Percentiles rank a stretch among this genome's conserved stretches.
These are phyloP conservation scores for Mohoua ochrocephala DNA, from an alignment of 2,113 vertebrate genomes.

Conservation along the genomic window DNA sequence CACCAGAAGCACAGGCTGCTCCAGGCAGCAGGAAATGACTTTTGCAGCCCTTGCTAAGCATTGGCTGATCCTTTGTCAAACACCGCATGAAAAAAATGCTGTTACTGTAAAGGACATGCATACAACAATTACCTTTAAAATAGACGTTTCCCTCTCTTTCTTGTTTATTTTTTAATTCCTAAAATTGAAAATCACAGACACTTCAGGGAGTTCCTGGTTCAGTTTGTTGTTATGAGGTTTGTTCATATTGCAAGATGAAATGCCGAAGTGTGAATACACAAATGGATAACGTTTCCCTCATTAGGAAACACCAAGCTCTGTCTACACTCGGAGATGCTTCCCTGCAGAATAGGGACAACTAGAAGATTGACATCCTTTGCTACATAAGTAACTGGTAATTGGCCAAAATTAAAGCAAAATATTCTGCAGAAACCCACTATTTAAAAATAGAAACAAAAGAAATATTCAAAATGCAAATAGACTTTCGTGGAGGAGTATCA, in stretches of 20 bases:
- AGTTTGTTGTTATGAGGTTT: neutral
- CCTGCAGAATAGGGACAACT: neutral
- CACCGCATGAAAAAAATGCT: slow-evolving; percentile 19
- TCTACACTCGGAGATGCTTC: neutral
- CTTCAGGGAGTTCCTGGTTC: neutral
- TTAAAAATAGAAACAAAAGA: slow-evolving; percentile 14
- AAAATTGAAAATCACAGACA: neutral
- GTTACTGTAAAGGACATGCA: neutral
- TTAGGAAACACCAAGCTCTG: neutral
- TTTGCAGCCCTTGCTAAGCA: slow-evolving; percentile 6
- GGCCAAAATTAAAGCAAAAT: neutral
- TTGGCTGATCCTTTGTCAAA: slow-evolving; percentile 41
- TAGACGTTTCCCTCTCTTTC: neutral
- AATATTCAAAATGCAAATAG: neutral
- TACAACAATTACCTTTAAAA: neutral
- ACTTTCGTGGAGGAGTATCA: neutral
- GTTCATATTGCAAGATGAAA: neutral
- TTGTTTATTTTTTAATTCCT: neutral
- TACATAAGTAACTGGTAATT: neutral
- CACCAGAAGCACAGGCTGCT: slow-evolving; percentile 8
- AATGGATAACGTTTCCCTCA: neutral
- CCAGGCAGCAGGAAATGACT: slow-evolving; percentile 19
- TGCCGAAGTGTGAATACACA: neutral
- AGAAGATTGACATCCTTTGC: neutral
- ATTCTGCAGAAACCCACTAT: neutral